Percentiles rank a stretch among this genome's conserved stretches.
Evolutionary conservation across 2,888 invertebrate genomes (phyloP).

Genomic region (Conistra vaccinii): DNA sequence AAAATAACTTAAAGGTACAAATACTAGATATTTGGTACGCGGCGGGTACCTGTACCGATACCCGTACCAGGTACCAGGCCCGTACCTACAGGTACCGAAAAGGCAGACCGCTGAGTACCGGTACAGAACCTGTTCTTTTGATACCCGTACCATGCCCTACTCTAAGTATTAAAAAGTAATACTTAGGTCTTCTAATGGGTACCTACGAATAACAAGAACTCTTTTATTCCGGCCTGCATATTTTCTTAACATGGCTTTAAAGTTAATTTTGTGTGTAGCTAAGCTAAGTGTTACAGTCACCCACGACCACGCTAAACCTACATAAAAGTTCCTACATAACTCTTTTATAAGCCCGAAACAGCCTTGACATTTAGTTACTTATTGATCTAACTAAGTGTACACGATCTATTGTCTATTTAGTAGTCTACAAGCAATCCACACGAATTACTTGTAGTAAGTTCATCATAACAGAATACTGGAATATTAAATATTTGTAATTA

Average conservation of each 20-base stretch:
- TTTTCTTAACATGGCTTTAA: background rate
- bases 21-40: too few relatives aligned
- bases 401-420: slow-evolving; percentile 30
- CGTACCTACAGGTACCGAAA: too few relatives aligned
- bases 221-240: background rate
- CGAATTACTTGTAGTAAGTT: background rate
- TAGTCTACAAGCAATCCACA: too few relatives aligned
- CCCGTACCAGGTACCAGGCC: too few relatives aligned
- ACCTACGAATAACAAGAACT: too few relatives aligned
- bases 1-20: too few relatives aligned
- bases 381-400: slow-evolving; percentile 58
- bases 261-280: background rate
- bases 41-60: too few relatives aligned
- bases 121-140: too few relatives aligned
- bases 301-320: slow-evolving; percentile 43
- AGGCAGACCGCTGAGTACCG: too few relatives aligned
- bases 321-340: slow-evolving; percentile 33
- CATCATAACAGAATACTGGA: background rate
- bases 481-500: background rate
- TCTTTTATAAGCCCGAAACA: slow-evolving; percentile 34
- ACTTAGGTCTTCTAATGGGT: too few relatives aligned
- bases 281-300: background rate
- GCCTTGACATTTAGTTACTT: slow-evolving; percentile 67
- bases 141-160: too few relatives aligned
- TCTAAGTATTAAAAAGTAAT: too few relatives aligned